Base-by-base conservation (phyloP, 2,113 vertebrate species). In the Plectropomus leopardus region DNA sequence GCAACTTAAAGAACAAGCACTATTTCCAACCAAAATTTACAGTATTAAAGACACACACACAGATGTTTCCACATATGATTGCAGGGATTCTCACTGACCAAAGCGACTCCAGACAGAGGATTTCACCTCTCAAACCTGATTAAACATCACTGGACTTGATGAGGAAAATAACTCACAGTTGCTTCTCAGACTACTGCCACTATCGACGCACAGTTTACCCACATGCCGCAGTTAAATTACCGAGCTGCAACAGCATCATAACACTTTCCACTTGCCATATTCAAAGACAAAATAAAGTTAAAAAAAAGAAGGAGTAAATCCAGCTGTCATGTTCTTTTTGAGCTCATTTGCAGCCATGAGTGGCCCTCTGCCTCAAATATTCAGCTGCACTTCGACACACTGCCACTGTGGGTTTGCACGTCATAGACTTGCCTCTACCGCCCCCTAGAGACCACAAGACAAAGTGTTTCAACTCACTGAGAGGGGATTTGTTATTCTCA, bases 401-500 rank as follows among this genome's bases (percentile, higher is more conserved):
- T 19, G 42, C 48, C 32, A 28, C 72, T 42, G 17, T 48, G 60
- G 57, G 14, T 65, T 82, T 44, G 2, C 14, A 48, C 4, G 21
- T 30, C n/a, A 73, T 81, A 45, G 30, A 47, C 83, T 66, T 30
- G 19, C 55, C 79, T 91, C 84, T 90, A 83, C 64, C 85, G 70
- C 92, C 92, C 80, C 88, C 92, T 86, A 65, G 16, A 83, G 92
- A 40, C 34, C 79, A 63, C 26, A 36, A 0, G 24, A 32, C 17
- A 72, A 70, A 65, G 24, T 11, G 58, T 44, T 54, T 54, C 28
- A 1, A 26, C 64, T 60, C 61, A 21, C 57, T 83, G 28, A 73
- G 26, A 16, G 54, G 72, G 78, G 79, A 86, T 82, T 90, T 90
- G 86, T 88, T 90, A 82, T 85, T 89, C 68, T 90, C 88, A 92